These are phyloP conservation scores for Oxyruncus cristatus DNA, from an alignment of 2,113 vertebrate genomes.

Conservation along the genomic window DNA sequence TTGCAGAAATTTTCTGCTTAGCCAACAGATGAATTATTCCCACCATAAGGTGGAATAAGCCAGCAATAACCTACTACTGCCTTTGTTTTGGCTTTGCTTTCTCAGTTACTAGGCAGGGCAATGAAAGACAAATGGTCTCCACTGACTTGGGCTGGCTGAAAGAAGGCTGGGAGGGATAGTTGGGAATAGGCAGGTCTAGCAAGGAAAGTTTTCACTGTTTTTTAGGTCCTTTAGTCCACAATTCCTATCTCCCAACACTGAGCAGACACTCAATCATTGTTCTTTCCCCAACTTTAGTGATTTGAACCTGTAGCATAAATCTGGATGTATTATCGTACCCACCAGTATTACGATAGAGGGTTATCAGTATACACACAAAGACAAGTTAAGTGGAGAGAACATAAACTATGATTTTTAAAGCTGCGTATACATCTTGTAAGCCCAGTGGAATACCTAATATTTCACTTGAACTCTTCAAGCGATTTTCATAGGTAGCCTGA, in stretches of 20 bases:
- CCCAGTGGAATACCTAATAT: neutral
- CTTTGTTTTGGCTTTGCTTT: constrained; percentile 15
- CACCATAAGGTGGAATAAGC: neutral
- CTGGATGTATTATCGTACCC: neutral
- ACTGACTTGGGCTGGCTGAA: neutral
- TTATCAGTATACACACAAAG: neutral
- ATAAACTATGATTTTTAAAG: neutral
- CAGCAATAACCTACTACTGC: neutral
- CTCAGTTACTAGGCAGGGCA: neutral
- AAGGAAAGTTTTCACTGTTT: neutral
- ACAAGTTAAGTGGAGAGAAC: neutral
- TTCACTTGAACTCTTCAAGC: neutral
- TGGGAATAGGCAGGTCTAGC: neutral
- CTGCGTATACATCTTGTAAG: neutral
- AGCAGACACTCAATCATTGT: neutral
- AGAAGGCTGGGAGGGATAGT: neutral
- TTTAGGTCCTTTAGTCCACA: neutral
- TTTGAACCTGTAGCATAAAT: neutral
- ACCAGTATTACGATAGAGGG: neutral
- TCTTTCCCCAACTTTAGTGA: neutral
- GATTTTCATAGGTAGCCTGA: neutral
- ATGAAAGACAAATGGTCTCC: neutral
- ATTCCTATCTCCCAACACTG: neutral
- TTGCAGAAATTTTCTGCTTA: constrained; percentile 10
- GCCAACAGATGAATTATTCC: constrained; percentile 8